phyloP scores from a whole-genome alignment of 2,797 vertebrate genomes.

The Sebastiscus tertius region DNA sequence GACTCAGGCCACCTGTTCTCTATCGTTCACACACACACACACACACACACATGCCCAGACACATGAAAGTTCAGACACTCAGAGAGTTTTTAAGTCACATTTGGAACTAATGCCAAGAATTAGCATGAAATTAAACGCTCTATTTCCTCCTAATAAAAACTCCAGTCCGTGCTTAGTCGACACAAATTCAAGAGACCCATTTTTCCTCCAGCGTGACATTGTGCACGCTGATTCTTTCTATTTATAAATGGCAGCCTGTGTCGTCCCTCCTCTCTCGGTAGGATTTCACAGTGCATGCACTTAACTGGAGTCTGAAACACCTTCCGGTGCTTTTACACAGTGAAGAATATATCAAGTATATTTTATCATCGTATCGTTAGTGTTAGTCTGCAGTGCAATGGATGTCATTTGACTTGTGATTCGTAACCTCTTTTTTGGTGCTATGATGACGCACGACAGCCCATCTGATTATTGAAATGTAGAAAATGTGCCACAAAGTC shows the following conservation, averaged over 20 bases:
- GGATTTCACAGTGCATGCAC: constrained; percentile 50
- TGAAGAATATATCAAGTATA: constrained; percentile 7
- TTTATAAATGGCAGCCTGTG: constrained; percentile 67
- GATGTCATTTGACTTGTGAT: not conserved
- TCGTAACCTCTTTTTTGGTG: not conserved
- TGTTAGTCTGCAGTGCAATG: not conserved
- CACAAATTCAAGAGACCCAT: constrained; percentile 66
- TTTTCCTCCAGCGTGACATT: constrained; percentile 69
- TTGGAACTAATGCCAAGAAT: constrained; percentile 69
- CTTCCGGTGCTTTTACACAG: constrained; percentile 27
- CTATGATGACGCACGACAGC: not conserved
- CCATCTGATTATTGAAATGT: not conserved
- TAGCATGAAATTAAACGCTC: constrained; percentile 73
- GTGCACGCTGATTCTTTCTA: constrained; percentile 69
- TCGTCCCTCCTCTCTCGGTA: constrained; percentile 44
- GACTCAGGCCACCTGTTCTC: constrained; percentile 65
- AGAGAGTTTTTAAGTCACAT: constrained; percentile 58
- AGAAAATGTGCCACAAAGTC: not conserved
- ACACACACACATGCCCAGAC: constrained; percentile 15
- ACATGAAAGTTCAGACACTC: constrained; percentile 28
- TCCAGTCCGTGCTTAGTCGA: constrained; percentile 69
- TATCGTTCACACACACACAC: not conserved
- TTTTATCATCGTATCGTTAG: constrained; percentile 5
- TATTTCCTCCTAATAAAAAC: constrained; percentile 67
- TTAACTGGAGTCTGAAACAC: constrained; percentile 43